Evolutionary conservation across 2,888 invertebrate species (phyloP).

Genomic region (Andricus curvator): DNA sequence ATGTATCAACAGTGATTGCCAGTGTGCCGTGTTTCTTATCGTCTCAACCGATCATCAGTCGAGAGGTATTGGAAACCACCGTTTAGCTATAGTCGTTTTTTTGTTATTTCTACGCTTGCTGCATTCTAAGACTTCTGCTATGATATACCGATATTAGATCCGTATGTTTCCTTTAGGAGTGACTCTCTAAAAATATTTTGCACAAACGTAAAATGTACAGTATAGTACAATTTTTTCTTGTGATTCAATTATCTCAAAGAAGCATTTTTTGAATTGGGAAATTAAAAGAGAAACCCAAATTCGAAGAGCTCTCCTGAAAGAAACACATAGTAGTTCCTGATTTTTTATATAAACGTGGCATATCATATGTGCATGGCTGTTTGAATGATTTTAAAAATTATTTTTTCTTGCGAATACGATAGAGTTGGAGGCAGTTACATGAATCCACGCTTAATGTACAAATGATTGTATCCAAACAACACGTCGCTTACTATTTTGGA

Average conservation of each 20-base stretch:
- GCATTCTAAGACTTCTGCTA: conserved; percentile 27
- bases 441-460: conserved; percentile 6
- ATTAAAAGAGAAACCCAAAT: not conserved
- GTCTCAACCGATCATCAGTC: conserved; percentile 77
- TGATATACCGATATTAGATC: not conserved
- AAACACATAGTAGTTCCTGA: not conserved
- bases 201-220: not conserved
- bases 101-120: conserved; percentile 11
- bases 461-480: not conserved
- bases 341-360: conserved; percentile 44
- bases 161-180: not conserved
- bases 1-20: conserved; percentile 73
- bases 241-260: not conserved
- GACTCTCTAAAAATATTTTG: not conserved
- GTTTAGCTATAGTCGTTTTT: conserved; percentile 78
- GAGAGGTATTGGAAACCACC: conserved; percentile 86
- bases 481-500: not conserved
- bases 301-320: not conserved
- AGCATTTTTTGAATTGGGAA: not conserved
- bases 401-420: conserved; percentile 50
- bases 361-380: conserved; percentile 72
- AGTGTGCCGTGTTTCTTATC: conserved; percentile 71
- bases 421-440: not conserved
- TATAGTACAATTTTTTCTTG: not conserved
- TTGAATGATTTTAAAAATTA: conserved; percentile 55